Conservation (phyloP, 2,113 vertebrate species). For the Peromyscus polionotus region DNA sequence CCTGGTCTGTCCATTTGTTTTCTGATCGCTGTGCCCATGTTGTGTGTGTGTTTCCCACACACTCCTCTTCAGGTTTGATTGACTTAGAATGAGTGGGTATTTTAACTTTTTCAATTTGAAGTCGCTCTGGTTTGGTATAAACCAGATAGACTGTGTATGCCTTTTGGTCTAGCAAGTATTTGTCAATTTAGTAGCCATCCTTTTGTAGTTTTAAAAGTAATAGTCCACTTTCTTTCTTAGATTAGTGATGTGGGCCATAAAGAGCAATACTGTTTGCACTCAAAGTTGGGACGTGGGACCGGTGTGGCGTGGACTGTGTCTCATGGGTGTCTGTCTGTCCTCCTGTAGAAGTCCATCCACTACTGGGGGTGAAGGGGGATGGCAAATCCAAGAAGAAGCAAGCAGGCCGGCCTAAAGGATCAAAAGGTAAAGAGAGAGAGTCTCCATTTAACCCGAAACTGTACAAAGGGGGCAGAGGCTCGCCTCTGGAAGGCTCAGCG, state of each 20-base stretch:
- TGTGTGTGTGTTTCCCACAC: neutral
- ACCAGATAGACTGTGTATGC: fast-evolving
- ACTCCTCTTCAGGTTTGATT: neutral
- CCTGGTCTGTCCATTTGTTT: neutral
- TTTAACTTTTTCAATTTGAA: neutral
- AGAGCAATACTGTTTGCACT: neutral
- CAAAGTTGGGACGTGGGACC: neutral
- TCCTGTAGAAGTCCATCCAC: conserved; percentile 95
- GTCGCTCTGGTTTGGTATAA: neutral
- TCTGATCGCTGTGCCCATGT: neutral
- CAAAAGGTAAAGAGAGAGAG: conserved; percentile 99
- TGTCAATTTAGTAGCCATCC: neutral
- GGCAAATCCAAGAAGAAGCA: conserved; percentile 99
- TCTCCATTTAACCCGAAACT: conserved; percentile 98
- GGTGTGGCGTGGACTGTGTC: neutral
- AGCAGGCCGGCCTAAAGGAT: conserved; percentile 98
- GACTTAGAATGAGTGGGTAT: neutral
- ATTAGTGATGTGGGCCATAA: neutral
- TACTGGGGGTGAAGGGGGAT: conserved; percentile 99
- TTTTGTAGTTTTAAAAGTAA: conserved; percentile 37
- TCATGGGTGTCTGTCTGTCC: neutral
- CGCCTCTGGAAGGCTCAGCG: conserved; percentile 95
- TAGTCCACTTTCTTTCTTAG: neutral
- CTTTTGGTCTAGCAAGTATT: neutral
- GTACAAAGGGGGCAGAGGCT: conserved; percentile 97